Percentiles rank a stretch among this genome's conserved stretches.
phyloP scores from a whole-genome alignment of 1,140 invertebrate species.

The Arctopsyche grandis region DNA sequence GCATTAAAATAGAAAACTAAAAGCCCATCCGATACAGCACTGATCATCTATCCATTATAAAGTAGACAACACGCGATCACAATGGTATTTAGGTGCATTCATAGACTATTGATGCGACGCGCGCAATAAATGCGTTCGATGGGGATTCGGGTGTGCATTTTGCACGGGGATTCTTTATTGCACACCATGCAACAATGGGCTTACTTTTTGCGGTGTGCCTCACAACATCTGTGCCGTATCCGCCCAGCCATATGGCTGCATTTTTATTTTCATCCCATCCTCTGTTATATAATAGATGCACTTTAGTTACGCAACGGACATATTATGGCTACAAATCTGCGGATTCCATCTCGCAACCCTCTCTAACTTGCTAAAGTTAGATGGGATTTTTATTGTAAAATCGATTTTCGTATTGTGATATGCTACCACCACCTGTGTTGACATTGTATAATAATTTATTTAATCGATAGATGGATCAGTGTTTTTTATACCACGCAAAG shows the following conservation, averaged over 20 bases:
- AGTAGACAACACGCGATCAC: slow-evolving; percentile 46
- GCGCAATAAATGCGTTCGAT: slow-evolving; percentile 47
- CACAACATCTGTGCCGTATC: slow-evolving; percentile 50
- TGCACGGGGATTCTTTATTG: slow-evolving; percentile 50
- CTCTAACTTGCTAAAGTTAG: too few relatives aligned
- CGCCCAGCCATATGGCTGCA: slow-evolving; percentile 47
- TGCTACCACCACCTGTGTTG: too few relatives aligned
- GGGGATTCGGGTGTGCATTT: slow-evolving; percentile 50
- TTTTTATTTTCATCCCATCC: slow-evolving; percentile 2
- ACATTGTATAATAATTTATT: too few relatives aligned
- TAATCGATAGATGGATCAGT: too few relatives aligned
- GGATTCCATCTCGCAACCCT: neutral
- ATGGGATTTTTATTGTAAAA: neutral
- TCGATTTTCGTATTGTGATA: too few relatives aligned
- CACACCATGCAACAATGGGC: slow-evolving; percentile 39
- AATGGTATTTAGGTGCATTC: slow-evolving; percentile 51
- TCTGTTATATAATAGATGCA: neutral
- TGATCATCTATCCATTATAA: slow-evolving; percentile 7
- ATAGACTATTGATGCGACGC: slow-evolving; percentile 45
- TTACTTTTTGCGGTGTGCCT: slow-evolving; percentile 47
- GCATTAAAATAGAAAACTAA: too few relatives aligned
- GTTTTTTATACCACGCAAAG: too few relatives aligned
- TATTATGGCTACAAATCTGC: neutral
- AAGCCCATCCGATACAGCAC: neutral
- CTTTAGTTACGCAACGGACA: neutral